Percentiles rank a stretch among this genome's conserved stretches.
These are phyloP conservation scores for Phytoseiulus persimilis DNA, from an alignment of 2,888 invertebrate species.

Conservation along the genomic window DNA sequence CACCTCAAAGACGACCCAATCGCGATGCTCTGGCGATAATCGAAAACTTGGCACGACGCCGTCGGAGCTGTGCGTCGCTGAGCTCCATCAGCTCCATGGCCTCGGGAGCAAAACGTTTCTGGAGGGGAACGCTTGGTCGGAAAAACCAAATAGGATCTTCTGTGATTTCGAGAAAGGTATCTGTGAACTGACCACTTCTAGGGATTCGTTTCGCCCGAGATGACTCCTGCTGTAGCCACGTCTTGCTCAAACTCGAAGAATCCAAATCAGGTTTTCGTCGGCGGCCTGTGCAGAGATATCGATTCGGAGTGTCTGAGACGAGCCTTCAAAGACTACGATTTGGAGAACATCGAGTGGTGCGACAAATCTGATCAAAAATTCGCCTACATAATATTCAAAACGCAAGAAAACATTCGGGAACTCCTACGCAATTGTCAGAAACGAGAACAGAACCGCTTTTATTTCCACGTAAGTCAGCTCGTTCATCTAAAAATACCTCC, in stretches of 20 bases:
- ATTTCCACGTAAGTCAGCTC: conserved; percentile 6
- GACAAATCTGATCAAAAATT: neutral
- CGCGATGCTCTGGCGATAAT: neutral
- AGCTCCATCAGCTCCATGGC: neutral
- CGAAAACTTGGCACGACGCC: neutral
- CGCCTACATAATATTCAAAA: neutral
- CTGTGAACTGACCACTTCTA: neutral
- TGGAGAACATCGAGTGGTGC: conserved; percentile 28
- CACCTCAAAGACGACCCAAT: neutral
- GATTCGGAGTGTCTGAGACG: neutral
- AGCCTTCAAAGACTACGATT: neutral
- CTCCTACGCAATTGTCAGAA: neutral
- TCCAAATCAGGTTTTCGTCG: conserved; percentile 11
- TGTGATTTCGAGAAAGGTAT: neutral
- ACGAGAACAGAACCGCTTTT: neutral
- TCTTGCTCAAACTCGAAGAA: too few species aligned
- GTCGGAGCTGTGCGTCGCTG: neutral
- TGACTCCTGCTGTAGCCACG: neutral
- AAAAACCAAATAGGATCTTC: neutral
- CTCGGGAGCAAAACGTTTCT: neutral
- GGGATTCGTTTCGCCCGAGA: neutral
- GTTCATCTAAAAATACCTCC: too few species aligned
- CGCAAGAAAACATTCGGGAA: neutral
- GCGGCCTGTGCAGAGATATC: conserved; percentile 27
- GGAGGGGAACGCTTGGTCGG: neutral